Base-by-base conservation (phyloP, 2,113 vertebrate genomes). In the Halichoerus grypus region DNA sequence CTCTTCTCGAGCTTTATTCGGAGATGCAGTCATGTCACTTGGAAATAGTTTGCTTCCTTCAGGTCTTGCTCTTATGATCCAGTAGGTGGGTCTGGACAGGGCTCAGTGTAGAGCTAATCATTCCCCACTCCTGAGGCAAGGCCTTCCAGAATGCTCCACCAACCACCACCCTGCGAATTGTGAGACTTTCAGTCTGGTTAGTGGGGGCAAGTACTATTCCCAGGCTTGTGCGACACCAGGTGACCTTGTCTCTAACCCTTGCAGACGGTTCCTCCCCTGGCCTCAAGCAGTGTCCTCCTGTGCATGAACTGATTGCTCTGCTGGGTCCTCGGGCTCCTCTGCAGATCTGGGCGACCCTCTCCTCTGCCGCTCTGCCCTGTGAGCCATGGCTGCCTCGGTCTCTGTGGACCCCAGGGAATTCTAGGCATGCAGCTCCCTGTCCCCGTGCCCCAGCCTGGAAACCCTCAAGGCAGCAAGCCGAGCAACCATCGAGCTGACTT, bases 391-490 rank as follows among this genome's bases (percentile, higher is more conserved):
- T 71, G 51, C 51, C 79, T 16, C 1, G 0, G 0, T 61, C 39
- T 79, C 72, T 1, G 3, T 36, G 71, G 15, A 36, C n/a, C 42
- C 26, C 28, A 76, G 42, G 21, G 24, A 28, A 46, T 24, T 76
- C 72, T 76, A 46, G 42, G 24, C 4, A 3, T 5, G 18, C 4
- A 39, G 49, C 49, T 53, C 19, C 28, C 21, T 1, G 0, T 53
- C 15, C 36, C 24, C 0, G 0, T 10, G 13, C 18, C 9, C 12
- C 26, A 4, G 26, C 72, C 53, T 79, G 51, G 18, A 65, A 42
- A 9, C 15, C 57, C 39, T n/a, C 82, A 69, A 61, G 42, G 26
- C 42, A 31, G 21, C 42, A 83, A 79, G 15, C 53, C 42, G 26
- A 22, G 28, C 9, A 19, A 22, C 7, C 19, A 7, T 1, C 16